Conservation (phyloP, 23 tunicate species). For the Clavelina lepadiformis region DNA sequence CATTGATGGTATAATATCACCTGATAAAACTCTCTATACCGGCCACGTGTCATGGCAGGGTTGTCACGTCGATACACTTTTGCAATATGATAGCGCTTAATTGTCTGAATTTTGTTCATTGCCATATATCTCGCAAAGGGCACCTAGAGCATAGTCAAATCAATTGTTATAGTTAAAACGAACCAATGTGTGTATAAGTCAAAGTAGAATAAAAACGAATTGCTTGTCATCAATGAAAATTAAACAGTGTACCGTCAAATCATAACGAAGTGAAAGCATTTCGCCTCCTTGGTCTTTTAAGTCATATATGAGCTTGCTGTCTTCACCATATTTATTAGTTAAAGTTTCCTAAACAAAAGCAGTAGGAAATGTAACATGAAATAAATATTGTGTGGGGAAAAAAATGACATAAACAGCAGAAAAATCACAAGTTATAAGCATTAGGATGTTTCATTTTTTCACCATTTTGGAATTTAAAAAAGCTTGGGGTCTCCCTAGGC, state of each 20-base stretch:
- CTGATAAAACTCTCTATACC: slow-evolving; percentile 97
- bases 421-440: too few relatives aligned
- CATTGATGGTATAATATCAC: too few relatives aligned
- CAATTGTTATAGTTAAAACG: neutral
- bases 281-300: slow-evolving; percentile 93
- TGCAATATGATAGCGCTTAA: slow-evolving; percentile 95
- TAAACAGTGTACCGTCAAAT: slow-evolving; percentile 76
- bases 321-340: slow-evolving; percentile 97
- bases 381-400: too few relatives aligned
- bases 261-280: slow-evolving; percentile 82
- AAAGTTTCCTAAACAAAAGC: slow-evolving; percentile 82
- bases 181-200: too few relatives aligned
- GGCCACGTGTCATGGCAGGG: slow-evolving; percentile 92
- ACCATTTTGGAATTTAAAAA: too few relatives aligned
- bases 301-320: slow-evolving; percentile 92
- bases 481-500: too few relatives aligned
- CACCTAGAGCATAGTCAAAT: slow-evolving; percentile 15
- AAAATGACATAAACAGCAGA: too few relatives aligned
- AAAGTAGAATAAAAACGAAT: too few relatives aligned
- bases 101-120: slow-evolving; percentile 63
- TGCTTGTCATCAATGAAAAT: too few relatives aligned
- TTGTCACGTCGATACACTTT: slow-evolving; percentile 90
- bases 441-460: too few relatives aligned
- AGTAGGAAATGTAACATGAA: too few relatives aligned
- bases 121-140: slow-evolving; percentile 95